Conservation (phyloP, 2,888 invertebrate genomes). For the Acleris holmiana region DNA sequence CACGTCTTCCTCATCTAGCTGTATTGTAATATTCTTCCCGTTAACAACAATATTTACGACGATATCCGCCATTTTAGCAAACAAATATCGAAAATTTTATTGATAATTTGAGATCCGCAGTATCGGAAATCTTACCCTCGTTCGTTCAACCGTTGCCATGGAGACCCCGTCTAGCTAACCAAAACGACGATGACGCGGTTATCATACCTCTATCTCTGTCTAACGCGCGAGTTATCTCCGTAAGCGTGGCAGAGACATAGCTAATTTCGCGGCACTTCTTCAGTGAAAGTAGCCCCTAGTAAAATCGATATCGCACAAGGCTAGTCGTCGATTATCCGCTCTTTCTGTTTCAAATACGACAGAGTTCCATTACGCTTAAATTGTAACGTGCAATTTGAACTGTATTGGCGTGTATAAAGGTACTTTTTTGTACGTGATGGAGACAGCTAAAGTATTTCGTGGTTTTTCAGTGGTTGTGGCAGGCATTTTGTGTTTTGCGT, state of each 20-base stretch:
- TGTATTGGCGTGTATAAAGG: slow-evolving; percentile 17
- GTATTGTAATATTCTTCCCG: slow-evolving; percentile 51
- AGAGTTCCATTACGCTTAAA: slow-evolving; percentile 42
- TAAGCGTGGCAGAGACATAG: slow-evolving; percentile 51
- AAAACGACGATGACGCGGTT: slow-evolving; percentile 43
- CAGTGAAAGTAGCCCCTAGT: slow-evolving; percentile 64
- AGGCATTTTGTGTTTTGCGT: slow-evolving; percentile 29
- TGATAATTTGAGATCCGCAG: slow-evolving; percentile 59
- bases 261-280: slow-evolving; percentile 48
- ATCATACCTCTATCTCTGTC: slow-evolving; percentile 50
- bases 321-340: slow-evolving; percentile 83
- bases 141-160: slow-evolving; percentile 63
- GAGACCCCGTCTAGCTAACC: slow-evolving; percentile 66
- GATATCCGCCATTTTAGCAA: slow-evolving; percentile 61
- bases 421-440: slow-evolving; percentile 34
- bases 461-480: neutral
- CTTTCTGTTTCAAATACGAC: slow-evolving; percentile 36
- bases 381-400: slow-evolving; percentile 26
- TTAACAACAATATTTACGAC: slow-evolving; percentile 58
- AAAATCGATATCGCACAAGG: slow-evolving; percentile 85
- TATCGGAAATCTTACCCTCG: slow-evolving; percentile 78
- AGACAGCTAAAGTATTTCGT: slow-evolving; percentile 41
- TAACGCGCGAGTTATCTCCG: slow-evolving; percentile 33
- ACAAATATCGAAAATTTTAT: slow-evolving; percentile 72
- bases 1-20: slow-evolving; percentile 48